These are phyloP conservation scores for Lasioglossum oenotherae DNA, from an alignment of 2,888 invertebrate genomes.

Conservation along the genomic window DNA sequence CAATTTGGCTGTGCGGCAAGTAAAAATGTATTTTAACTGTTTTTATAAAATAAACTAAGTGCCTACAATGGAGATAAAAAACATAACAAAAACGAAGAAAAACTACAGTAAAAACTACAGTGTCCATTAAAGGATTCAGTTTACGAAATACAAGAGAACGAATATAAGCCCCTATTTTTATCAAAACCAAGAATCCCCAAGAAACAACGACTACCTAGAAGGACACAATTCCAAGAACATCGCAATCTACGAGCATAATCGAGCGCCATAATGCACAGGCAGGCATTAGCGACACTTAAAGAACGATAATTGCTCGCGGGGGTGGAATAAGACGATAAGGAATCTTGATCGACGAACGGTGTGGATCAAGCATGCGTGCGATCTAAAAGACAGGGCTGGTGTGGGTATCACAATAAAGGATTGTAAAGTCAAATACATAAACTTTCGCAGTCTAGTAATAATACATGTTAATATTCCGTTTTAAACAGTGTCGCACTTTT, in stretches of 20 bases:
- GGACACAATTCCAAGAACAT: neutral
- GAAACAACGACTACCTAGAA: neutral
- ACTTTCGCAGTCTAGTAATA: neutral
- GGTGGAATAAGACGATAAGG: constrained; percentile 26
- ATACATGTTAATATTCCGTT: neutral
- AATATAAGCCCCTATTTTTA: neutral
- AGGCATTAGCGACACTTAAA: constrained; percentile 16
- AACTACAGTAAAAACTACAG: neutral
- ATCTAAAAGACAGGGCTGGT: constrained; percentile 27
- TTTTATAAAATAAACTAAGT: neutral
- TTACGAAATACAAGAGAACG: neutral
- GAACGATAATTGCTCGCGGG: constrained; percentile 25
- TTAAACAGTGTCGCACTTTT: neutral
- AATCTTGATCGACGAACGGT: constrained; percentile 21
- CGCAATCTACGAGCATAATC: constrained; percentile 2
- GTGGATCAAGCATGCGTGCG: constrained; percentile 12
- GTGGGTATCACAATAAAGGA: constrained; percentile 76
- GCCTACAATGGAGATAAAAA: neutral
- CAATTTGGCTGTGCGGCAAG: neutral
- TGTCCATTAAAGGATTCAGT: neutral
- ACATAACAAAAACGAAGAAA: neutral
- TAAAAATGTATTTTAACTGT: neutral
- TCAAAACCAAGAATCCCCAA: neutral
- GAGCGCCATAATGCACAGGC: neutral
- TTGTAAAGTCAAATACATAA: neutral